Evolutionary conservation across 2,797 vertebrate species (phyloP), one percentile per base, ranked within the genome.

Genomic region (Eidolon dupreanum): DNA sequence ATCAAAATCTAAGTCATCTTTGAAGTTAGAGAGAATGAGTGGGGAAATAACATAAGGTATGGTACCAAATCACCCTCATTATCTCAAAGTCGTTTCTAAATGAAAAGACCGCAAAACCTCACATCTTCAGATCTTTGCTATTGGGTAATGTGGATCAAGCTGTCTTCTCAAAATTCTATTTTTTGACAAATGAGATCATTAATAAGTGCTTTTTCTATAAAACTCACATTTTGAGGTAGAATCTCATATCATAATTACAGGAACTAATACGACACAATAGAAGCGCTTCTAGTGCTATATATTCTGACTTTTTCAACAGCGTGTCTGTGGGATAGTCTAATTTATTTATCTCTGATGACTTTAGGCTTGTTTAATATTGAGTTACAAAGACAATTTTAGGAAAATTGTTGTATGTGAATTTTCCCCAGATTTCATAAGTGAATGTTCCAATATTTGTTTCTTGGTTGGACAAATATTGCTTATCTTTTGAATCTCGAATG

Each of bases 401-500:
- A 82, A 95, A 90, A 20, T 79, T 46, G 31, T 16, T 70, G 4
- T 20, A 88, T 70, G 3, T 49, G 12, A 93, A 79, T 46, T 31
- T 87, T 33, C 59, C 26, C 46, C 51, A 85, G 38, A 55, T 75
- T 83, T 90, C 83, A 66, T 53, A 73, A 88, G 33, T 51, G 55
- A 84, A 63, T 43, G 51, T 41, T 83, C 43, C 68, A 77, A 91
- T 78, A 91, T 68, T 74, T 87, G 86, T 93, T 57, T 94, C n/a
- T 87, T 84, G 49, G 49, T 74, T 77, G 19, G 75, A 89, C 49
- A 88, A 63, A 90, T 73, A 36, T 46, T 95, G 66, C 38, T 96
- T 81, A 84, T 24, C 51, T 92, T 96, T 84, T 88, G 84, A 33
- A 75, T 94, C 87, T 92, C 57, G 38, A 92, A 38, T 5, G 73